Evolutionary conservation across 2,113 vertebrate species (phyloP), one percentile per base, ranked within the genome.

Genomic region (Poicephalus meyeri): DNA sequence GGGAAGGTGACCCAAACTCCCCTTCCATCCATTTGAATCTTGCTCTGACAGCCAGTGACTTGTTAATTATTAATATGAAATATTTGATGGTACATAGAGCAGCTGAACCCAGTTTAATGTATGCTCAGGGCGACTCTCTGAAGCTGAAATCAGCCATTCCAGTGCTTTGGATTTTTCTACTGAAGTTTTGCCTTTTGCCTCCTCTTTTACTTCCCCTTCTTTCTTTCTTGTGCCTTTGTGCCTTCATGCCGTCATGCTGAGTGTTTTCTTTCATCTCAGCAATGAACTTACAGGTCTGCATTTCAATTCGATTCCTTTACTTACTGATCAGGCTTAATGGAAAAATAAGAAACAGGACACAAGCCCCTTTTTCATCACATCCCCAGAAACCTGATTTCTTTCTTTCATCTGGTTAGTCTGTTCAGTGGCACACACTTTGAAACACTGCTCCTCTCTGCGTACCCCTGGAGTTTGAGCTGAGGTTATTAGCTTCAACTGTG

Each of bases 51-150:
- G 92, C 90, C 91, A 53, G 92, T 91, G 74, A 93, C 95, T 94
- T 96, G 93, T 98, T 96, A 97, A 98, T 97, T 97, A 97, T 98
- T 98, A 96, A 98, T 95, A 92, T 91, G 96, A 97, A 98, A 88
- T 97, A 97, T 96, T 95, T 98, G 96, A 92, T 80, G 94, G 92
- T 83, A 92, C 94, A 88, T 46, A 89, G 89, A 97, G 88, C 90
- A 97, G 96, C 97, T 97, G 97, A 98, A 94, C 94, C 92, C 66
- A 6, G 65, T 60, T 89, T 96, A 96, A 94, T 92, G 63, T 83
- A 94, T 93, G 95, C 95, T 95, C 87, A 80, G 88, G 96, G 88
- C 39, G 0, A 91, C 90, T 92, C 89, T 94, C 86, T 93, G 91
- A 96, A 97, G 93, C 85, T 97, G 94, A 93, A 80, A 95, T 90